Percentiles rank a stretch among this genome's conserved stretches.
These are phyloP conservation scores for Siniperca undulata DNA, from an alignment of 2,797 vertebrate genomes.

Conservation along the genomic window DNA sequence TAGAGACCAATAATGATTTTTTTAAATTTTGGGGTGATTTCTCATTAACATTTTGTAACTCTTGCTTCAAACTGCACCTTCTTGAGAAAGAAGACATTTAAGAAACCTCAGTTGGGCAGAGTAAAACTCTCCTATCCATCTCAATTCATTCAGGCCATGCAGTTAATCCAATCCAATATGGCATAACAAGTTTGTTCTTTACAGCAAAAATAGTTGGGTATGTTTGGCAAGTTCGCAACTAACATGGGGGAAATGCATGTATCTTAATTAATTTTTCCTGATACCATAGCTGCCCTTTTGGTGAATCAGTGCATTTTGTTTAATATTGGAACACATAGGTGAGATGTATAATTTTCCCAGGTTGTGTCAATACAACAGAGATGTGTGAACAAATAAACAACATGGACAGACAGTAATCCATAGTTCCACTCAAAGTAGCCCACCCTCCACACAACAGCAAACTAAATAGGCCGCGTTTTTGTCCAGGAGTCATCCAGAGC, in stretches of 20 bases:
- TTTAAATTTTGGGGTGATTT: neutral
- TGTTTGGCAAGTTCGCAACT: neutral
- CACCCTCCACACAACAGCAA: constrained; percentile 10
- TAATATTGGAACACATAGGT: neutral
- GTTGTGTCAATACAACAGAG: constrained; percentile 13
- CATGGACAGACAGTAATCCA: neutral
- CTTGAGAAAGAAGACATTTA: neutral
- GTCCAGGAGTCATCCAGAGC: constrained; percentile 39
- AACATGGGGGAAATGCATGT: neutral
- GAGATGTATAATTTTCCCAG: neutral
- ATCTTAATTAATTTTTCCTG: neutral
- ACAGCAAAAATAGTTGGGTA: neutral
- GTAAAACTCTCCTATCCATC: neutral
- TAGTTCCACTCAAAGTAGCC: constrained; percentile 1
- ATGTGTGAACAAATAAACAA: constrained; percentile 37
- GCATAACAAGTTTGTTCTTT: neutral
- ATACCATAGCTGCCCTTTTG: neutral
- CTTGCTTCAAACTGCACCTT: neutral
- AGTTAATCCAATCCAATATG: neutral
- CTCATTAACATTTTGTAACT: neutral
- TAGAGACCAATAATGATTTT: neutral
- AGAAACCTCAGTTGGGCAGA: neutral
- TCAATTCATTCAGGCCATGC: neutral
- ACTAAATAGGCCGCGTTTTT: constrained; percentile 17
- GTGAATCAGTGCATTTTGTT: neutral